Evolutionary conservation across 1,140 invertebrate genomes (phyloP).

Genomic region (Hesperophylax magnus): DNA sequence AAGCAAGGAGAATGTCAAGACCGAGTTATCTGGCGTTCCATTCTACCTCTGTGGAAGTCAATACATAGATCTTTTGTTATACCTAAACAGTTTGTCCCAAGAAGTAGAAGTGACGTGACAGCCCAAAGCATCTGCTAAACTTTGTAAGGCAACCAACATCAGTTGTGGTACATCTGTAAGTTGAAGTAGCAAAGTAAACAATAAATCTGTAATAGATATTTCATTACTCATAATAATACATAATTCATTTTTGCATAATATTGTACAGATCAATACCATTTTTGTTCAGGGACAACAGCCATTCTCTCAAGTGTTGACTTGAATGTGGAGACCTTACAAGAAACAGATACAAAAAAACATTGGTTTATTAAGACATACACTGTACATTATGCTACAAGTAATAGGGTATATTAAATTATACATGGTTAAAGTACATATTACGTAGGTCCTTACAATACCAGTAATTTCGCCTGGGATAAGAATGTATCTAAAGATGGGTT

Average conservation of each 20-base stretch:
- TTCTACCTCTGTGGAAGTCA: neutral
- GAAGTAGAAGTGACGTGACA: slow-evolving; percentile 80
- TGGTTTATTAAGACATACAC: too few species aligned
- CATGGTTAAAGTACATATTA: too few species aligned
- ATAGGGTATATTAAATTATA: too few species aligned
- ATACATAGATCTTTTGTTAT: slow-evolving; percentile 16
- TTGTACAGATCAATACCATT: slow-evolving; percentile 66
- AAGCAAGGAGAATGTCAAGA: too few species aligned
- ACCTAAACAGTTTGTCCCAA: slow-evolving; percentile 83
- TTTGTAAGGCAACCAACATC: slow-evolving; percentile 77
- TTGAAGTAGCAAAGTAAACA: neutral
- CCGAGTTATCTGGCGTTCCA: neutral
- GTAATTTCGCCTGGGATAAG: too few species aligned
- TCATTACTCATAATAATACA: too few species aligned
- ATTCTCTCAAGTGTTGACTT: slow-evolving; percentile 78
- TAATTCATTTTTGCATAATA: slow-evolving; percentile 7
- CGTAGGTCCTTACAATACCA: too few species aligned
- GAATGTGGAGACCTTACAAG: slow-evolving; percentile 73
- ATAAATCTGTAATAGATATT: neutral
- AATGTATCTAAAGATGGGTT: too few species aligned
- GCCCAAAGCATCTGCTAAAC: slow-evolving; percentile 81
- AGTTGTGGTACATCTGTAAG: slow-evolving; percentile 74
- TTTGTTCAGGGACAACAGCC: slow-evolving; percentile 75
- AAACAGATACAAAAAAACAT: neutral
- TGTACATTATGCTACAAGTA: too few species aligned